A percentile compares a stretch with the other conserved stretches of the same genome.
Conservation (phyloP, 2,888 invertebrate species). For the Pammene aurita region DNA sequence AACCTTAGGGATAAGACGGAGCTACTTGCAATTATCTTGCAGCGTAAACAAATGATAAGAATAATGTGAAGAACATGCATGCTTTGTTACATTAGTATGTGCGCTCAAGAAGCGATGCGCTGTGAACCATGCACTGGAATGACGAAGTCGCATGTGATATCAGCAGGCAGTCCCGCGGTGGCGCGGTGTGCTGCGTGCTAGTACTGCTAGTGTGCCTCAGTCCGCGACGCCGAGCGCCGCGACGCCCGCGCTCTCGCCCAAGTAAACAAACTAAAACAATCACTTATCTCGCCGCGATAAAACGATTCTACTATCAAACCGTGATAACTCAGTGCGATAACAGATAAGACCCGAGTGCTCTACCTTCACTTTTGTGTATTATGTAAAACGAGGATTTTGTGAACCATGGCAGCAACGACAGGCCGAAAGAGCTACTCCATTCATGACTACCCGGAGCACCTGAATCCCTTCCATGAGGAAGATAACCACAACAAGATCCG, state of each 20-base stretch:
- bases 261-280: conserved; percentile 68
- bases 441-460: conserved; percentile 89
- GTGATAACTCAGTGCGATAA: conserved; percentile 79
- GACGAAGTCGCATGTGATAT: conserved; percentile 45
- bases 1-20: too few relatives aligned
- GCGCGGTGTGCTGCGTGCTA: conserved; percentile 39
- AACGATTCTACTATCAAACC: conserved; percentile 70
- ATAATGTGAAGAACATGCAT: neutral
- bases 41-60: neutral
- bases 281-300: conserved; percentile 77
- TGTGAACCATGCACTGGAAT: conserved; percentile 24
- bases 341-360: conserved; percentile 75
- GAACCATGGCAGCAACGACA: conserved; percentile 72
- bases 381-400: conserved; percentile 71
- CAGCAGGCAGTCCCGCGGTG: conserved; percentile 42
- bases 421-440: conserved; percentile 82
- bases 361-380: conserved; percentile 69
- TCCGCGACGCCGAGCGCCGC: conserved; percentile 66
- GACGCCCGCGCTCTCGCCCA: conserved; percentile 41
- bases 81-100: neutral
- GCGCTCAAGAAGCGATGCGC: neutral
- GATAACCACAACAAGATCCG: conserved; percentile 85
- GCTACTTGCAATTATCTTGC: neutral
- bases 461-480: conserved; percentile 89
- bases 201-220: conserved; percentile 64